phyloP scores from a whole-genome alignment of 2,888 invertebrate species.

The Microctonus brassicae region DNA sequence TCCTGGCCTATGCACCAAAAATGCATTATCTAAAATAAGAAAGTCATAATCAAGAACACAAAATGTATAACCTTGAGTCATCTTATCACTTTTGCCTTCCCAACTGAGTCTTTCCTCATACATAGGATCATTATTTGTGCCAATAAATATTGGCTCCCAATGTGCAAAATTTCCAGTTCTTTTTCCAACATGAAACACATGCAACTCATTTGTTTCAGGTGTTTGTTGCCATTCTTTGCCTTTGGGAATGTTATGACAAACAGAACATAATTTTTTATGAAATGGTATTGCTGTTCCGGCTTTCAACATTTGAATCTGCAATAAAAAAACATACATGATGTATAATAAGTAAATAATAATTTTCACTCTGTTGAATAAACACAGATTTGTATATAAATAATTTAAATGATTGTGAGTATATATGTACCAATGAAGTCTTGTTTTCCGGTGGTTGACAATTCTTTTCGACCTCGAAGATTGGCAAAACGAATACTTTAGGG shows the following conservation, averaged over 20 bases:
- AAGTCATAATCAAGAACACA: slow-evolving; percentile 94
- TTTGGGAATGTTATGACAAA: slow-evolving; percentile 90
- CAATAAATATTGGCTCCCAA: slow-evolving; percentile 96
- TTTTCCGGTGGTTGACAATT: slow-evolving; percentile 67
- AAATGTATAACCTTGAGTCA: slow-evolving; percentile 95
- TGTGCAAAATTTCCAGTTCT: slow-evolving; percentile 82
- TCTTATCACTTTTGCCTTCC: slow-evolving; percentile 96
- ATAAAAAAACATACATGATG: slow-evolving; percentile 24
- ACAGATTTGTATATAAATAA: not conserved
- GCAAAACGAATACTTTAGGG: slow-evolving; percentile 86
- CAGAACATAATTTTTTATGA: slow-evolving; percentile 90
- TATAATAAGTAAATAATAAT: not conserved
- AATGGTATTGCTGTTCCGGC: slow-evolving; percentile 89
- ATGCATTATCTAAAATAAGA: slow-evolving; percentile 93
- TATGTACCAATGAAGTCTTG: slow-evolving; percentile 68
- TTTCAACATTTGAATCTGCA: slow-evolving; percentile 77
- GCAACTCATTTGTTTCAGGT: slow-evolving; percentile 79
- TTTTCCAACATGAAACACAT: slow-evolving; percentile 88
- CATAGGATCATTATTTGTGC: slow-evolving; percentile 87
- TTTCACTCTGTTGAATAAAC: too few relatives aligned
- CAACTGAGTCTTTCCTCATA: slow-evolving; percentile 94
- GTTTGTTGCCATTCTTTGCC: slow-evolving; percentile 87
- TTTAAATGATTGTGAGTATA: too few relatives aligned
- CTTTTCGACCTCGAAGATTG: slow-evolving; percentile 89
- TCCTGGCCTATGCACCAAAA: slow-evolving; percentile 91